These are phyloP conservation scores for Zygaena filipendulae DNA, from an alignment of 2,888 invertebrate genomes.

Conservation along the genomic window DNA sequence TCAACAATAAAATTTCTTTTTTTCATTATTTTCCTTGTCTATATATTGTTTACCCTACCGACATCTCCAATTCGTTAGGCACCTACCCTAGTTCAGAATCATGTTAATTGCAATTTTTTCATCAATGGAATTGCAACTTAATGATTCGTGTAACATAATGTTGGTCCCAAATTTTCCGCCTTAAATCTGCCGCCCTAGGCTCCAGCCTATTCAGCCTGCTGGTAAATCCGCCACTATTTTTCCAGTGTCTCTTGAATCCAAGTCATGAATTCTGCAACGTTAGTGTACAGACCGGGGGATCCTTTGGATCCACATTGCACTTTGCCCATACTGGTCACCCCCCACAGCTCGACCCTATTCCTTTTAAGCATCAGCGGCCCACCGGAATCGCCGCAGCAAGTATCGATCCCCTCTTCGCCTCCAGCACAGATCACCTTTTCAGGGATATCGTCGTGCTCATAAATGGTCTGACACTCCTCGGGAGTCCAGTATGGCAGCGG, in stretches of 20 bases:
- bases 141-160: too few relatives aligned
- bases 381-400: conserved; percentile 41
- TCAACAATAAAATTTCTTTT: too few relatives aligned
- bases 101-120: too few relatives aligned
- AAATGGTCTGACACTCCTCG: conserved; percentile 22
- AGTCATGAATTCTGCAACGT: conserved; percentile 26
- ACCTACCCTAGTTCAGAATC: too few relatives aligned
- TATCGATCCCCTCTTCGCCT: conserved; percentile 29
- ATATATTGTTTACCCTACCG: too few relatives aligned
- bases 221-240: too few relatives aligned
- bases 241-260: conserved; percentile 26
- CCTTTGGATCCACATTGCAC: conserved; percentile 28
- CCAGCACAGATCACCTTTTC: conserved; percentile 35
- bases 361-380: conserved; percentile 31
- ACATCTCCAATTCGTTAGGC: too few relatives aligned
- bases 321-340: conserved; percentile 33
- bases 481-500: conserved; percentile 26
- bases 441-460: conserved; percentile 21
- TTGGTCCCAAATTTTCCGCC: too few relatives aligned
- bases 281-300: conserved; percentile 36
- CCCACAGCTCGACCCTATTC: conserved; percentile 26
- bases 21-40: too few relatives aligned
- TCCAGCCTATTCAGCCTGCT: too few relatives aligned
- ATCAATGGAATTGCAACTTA: too few relatives aligned
- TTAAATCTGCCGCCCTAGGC: too few relatives aligned